A percentile compares a stretch with the other conserved stretches of the same genome.
Evolutionary conservation across 2,888 invertebrate species (phyloP).

Genomic region (Notodonta dromedarius): DNA sequence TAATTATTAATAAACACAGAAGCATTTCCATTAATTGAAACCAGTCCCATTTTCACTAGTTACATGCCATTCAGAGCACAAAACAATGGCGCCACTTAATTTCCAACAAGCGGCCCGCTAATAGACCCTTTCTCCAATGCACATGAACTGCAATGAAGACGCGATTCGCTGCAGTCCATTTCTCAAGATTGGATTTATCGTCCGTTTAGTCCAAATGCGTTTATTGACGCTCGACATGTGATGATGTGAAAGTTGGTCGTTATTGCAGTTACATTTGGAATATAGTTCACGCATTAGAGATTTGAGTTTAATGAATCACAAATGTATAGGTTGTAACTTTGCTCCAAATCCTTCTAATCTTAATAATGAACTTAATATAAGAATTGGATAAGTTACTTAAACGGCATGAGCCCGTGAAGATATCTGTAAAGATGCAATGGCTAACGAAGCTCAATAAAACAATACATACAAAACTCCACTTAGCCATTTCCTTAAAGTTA

Average conservation of each 20-base stretch:
- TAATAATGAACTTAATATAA: not conserved
- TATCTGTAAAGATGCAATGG: not conserved
- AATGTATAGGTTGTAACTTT: not conserved
- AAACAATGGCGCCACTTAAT: conserved; percentile 13
- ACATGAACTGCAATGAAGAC: conserved; percentile 4
- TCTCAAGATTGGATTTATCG: conserved; percentile 48
- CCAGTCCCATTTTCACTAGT: conserved; percentile 4
- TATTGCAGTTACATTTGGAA: conserved; percentile 23
- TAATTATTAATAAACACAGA: not conserved
- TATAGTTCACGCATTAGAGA: conserved; percentile 9
- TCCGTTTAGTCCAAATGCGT: conserved; percentile 43
- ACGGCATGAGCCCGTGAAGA: not conserved
- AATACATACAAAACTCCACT: no score
- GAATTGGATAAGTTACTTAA: not conserved
- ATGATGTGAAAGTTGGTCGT: conserved; percentile 39
- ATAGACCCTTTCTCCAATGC: conserved; percentile 16
- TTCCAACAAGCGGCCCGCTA: conserved; percentile 8
- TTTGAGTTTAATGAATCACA: not conserved
- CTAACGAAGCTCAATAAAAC: no score
- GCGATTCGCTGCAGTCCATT: conserved; percentile 52
- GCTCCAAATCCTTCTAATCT: not conserved
- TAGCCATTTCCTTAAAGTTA: no score
- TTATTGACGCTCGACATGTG: conserved; percentile 56
- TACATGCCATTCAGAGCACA: conserved; percentile 7
- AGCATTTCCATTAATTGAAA: not conserved